phyloP scores from a whole-genome alignment of 2,888 invertebrate genomes.

The Pachliopta kotzebuea region DNA sequence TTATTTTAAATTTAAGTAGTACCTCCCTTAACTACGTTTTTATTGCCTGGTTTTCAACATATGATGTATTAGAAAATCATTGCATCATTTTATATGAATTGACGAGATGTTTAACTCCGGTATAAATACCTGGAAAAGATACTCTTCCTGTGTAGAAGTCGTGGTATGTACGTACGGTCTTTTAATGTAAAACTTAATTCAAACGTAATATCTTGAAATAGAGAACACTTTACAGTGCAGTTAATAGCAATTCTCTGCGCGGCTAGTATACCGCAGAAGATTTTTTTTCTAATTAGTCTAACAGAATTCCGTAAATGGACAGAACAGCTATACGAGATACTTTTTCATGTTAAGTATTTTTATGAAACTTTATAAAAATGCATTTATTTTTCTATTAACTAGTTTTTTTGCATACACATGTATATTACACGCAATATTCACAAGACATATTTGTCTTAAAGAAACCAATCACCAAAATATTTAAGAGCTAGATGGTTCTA shows the following conservation, averaged over 20 bases:
- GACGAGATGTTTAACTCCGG: constrained; percentile 16
- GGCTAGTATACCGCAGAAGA: not conserved
- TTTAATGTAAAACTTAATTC: not conserved
- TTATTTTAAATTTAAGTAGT: too few species aligned
- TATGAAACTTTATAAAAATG: not conserved
- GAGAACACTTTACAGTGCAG: constrained; percentile 3
- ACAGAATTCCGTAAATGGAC: constrained; percentile 23
- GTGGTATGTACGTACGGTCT: not conserved
- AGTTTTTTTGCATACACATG: not conserved
- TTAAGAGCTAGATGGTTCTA: not conserved
- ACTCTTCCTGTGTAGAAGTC: constrained; percentile 12
- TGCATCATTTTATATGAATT: constrained; percentile 10
- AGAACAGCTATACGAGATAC: constrained; percentile 14
- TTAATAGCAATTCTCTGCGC: not conserved
- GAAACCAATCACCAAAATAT: not conserved
- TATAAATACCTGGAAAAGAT: constrained; percentile 21
- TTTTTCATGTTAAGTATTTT: constrained; percentile 5
- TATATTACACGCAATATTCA: not conserved
- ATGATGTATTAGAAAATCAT: constrained; percentile 3
- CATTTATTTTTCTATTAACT: too few species aligned
- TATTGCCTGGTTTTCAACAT: not conserved
- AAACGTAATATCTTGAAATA: constrained; percentile 4
- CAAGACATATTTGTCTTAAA: not conserved
- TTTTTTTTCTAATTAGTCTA: constrained; percentile 20
- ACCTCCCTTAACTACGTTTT: not conserved